Evolutionary conservation across 1,140 invertebrate genomes (phyloP), one percentile per base, ranked within the genome.

Genomic region (Thereuonema tuberculata): DNA sequence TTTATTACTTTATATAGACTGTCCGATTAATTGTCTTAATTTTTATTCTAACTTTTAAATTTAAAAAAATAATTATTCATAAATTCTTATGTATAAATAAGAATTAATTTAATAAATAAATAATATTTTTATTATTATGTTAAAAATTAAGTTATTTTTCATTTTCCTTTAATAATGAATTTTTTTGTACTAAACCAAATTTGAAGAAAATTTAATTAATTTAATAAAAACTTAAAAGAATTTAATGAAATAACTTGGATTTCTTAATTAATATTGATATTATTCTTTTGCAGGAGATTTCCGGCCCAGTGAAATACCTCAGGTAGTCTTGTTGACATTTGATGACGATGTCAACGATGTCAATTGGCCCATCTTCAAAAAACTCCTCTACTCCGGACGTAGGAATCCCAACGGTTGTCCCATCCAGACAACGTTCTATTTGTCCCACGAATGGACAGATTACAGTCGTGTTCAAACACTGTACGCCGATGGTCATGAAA

Each of bases 91-190:
- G n/a, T n/a, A n/a, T n/a, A n/a, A n/a, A n/a, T n/a, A n/a, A n/a
- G n/a, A n/a, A n/a, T n/a, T n/a, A n/a, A n/a, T n/a, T n/a, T n/a
- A n/a, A n/a, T n/a, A n/a, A n/a, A n/a, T n/a, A n/a, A n/a, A n/a
- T n/a, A n/a, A n/a, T n/a, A n/a, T n/a, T n/a, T n/a, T n/a, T n/a
- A n/a, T n/a, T n/a, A n/a, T n/a, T n/a, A n/a, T n/a, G n/a, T n/a
- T n/a, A n/a, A n/a, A n/a, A n/a, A n/a, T n/a, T n/a, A n/a, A n/a
- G n/a, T n/a, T n/a, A n/a, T n/a, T n/a, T n/a, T n/a, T n/a, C n/a
- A n/a, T n/a, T n/a, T n/a, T n/a, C n/a, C n/a, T 60, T 88, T 93
- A 25, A 53, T 53, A n/a, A n/a, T 46, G 70, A 90, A 90, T 46
- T 20, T 24, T n/a, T 27, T 17, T 58, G 43, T 47, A 24, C 46